These are phyloP conservation scores for Celastrina argiolus DNA, from an alignment of 2,888 invertebrate species.

Conservation along the genomic window DNA sequence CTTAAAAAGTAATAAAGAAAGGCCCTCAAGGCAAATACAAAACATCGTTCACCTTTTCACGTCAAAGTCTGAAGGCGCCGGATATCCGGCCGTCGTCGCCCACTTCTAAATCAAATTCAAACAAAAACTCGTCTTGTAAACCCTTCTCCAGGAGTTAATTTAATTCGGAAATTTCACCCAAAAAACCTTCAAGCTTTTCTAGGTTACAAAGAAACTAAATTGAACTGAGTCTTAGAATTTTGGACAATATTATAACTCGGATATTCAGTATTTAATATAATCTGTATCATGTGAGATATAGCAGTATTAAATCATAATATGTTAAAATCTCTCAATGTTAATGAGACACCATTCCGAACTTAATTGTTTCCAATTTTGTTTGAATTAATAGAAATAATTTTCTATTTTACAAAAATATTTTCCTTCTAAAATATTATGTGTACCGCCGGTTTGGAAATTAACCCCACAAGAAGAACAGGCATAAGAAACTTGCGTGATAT, in stretches of 20 bases:
- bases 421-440: too few species aligned
- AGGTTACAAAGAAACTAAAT: not conserved
- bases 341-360: too few species aligned
- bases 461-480: too few species aligned
- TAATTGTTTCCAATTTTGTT: too few species aligned
- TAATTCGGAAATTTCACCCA: not conserved
- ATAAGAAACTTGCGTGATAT: too few species aligned
- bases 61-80: conserved; percentile 20
- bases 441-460: too few species aligned
- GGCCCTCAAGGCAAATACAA: conserved; percentile 7
- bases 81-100: conserved; percentile 19
- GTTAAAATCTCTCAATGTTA: too few species aligned
- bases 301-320: too few species aligned
- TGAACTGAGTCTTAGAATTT: not conserved
- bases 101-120: conserved; percentile 24
- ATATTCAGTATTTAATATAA: not conserved
- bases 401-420: too few species aligned
- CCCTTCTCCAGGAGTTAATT: conserved; percentile 18
- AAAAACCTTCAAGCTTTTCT: not conserved
- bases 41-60: conserved; percentile 15
- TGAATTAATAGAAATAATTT: too few species aligned
- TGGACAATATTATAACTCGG: not conserved
- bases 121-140: conserved; percentile 24
- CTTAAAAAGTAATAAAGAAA: conserved; percentile 7
- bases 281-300: too few species aligned